Evolutionary conservation across 2,888 invertebrate species (phyloP), one percentile per base, ranked within the genome.

Genomic region (Drosophila nr. medialis): DNA sequence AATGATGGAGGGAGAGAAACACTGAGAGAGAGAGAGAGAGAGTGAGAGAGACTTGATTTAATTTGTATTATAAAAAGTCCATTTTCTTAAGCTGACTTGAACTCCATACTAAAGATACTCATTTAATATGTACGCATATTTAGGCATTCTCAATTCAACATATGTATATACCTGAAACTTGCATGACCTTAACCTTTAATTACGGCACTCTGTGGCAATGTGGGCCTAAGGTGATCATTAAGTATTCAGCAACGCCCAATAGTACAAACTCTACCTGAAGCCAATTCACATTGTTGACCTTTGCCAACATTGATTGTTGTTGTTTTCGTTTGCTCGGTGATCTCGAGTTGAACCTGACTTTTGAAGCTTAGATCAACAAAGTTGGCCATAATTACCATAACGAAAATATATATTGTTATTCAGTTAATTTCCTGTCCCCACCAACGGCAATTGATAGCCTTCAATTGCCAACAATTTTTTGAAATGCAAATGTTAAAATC

Each of bases 371-470:
- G 77, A 80, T 74, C 80, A 77, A 86, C 75, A 86, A 62, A 61
- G 66, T 50, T 45, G 48, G 51, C 24, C 72, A 69, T 83, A 83
- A 89, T 86, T 80, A 89, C 77, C 85, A 89, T 84, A 89, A 72
- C 82, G 74, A 81, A 81, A 67, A 69, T 56, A 75, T 63, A 75
- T 72, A 69, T 32, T 48, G 3, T 49, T 38, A 34, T 38, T 18
- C 27, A 60, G 27, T 76, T 70, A 74, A 81, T 86, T 76, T 81
- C 69, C 72, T 64, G 64, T 45, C 79, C 15, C n/a, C 54, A 40
- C 56, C 42, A 58, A 55, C 27, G 55, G 61, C 62, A 79, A 82
- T 71, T 71, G 55, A 38, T 45, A 77, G 64, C 83, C 89, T 83
- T 88, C 83, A 86, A 77, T 88, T 73, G 83, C 67, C 69, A 70